phyloP scores from a whole-genome alignment of 2,888 invertebrate species.

The Andrena minutula region DNA sequence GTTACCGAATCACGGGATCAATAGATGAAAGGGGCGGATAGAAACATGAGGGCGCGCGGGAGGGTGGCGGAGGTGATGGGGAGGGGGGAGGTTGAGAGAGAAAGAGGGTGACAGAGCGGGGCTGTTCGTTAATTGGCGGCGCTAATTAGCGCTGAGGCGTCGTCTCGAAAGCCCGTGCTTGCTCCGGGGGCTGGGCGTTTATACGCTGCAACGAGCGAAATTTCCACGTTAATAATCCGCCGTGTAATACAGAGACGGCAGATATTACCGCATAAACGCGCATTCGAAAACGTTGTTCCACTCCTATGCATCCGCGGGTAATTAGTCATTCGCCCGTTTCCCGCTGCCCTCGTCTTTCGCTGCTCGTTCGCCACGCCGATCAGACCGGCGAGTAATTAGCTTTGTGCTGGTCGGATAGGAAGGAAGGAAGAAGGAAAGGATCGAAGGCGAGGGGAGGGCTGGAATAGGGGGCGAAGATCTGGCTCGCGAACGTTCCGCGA shows the following conservation, averaged over 20 bases:
- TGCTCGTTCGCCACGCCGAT: constrained; percentile 36
- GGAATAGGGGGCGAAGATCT: constrained; percentile 17
- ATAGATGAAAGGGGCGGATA: constrained; percentile 49
- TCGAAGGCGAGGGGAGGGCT: background rate
- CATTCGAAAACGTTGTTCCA: constrained; percentile 64
- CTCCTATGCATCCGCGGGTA: constrained; percentile 51
- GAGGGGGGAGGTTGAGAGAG: background rate
- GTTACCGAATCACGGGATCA: constrained; percentile 51
- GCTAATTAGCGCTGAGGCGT: constrained; percentile 73
- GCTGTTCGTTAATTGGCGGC: constrained; percentile 74
- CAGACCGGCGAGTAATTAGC: constrained; percentile 64
- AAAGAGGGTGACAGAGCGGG: constrained; percentile 22
- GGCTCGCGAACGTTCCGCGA: constrained; percentile 46
- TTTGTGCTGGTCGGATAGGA: constrained; percentile 43
- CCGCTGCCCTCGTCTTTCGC: constrained; percentile 46
- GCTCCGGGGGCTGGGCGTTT: constrained; percentile 58
- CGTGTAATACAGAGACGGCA: constrained; percentile 57
- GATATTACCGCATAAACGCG: constrained; percentile 66
- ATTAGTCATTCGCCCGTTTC: constrained; percentile 67
- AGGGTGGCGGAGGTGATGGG: background rate
- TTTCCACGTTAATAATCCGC: constrained; percentile 66
- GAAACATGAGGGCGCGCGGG: background rate
- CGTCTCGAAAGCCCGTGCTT: constrained; percentile 65
- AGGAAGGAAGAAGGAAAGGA: constrained; percentile 24
- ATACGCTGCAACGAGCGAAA: constrained; percentile 61